Evolutionary conservation across 2,113 vertebrate species (phyloP), one percentile per base, ranked within the genome.

Genomic region (Myodes glareolus): DNA sequence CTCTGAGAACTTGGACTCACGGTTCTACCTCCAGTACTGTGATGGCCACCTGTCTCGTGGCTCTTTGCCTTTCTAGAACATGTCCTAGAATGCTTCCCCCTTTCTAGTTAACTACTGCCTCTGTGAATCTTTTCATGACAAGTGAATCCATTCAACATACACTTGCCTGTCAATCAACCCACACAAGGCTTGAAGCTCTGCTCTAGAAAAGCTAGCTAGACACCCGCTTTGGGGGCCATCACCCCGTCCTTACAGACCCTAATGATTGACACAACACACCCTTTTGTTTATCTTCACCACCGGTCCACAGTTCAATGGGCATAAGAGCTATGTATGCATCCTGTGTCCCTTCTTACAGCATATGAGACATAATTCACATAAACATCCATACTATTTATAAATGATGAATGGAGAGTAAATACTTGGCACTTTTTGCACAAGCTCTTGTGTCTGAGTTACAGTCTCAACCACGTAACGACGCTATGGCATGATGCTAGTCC

Each of bases 221-320:
- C 2, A 1, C 19, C 14, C 12, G 36, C 67, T 88, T 93, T 75
- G 13, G 8, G 33, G 39, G 17, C 52, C 42, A 50, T 67, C 42
- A 7, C 16, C 39, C 5, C 21, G 45, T 45, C 72, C 55, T 67
- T 76, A 21, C 14, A 21, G 31, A 63, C 16, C 5, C 39, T 13
- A 2, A 39, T 25, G 17, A 8, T 3, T 23, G 63, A 52, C 31
- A n/a, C 10, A 16, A 31, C 19, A 65, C 3, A 17, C 2, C 1
- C 16, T 89, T 93, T 72, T 47, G 45, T n/a, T 72, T 87, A 4
- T 81, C 95, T 95, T 94, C 45, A 50, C 70, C 50, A 27, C 27
- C 3, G 31, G 67, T 77, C 13, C 61, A 68, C 21, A 80, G n/a
- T 47, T 84, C 39, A 45, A 1, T 19, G 33, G 86, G 19, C 31